Evolutionary conservation across 2,113 vertebrate species (phyloP).

Genomic region (Pluvianellus socialis): DNA sequence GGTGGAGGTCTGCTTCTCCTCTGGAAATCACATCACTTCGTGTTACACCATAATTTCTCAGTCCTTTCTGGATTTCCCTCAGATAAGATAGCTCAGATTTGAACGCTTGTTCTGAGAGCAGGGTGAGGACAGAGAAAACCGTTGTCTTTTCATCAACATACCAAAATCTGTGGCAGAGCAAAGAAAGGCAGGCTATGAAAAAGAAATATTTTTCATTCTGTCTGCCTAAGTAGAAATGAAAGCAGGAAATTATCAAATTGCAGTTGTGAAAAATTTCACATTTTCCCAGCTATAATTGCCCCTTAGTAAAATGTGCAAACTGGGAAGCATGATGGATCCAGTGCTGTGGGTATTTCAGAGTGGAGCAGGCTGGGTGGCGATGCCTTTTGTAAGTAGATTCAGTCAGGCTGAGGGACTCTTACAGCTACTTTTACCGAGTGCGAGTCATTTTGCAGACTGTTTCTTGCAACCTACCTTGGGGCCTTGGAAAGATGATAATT

Average conservation of each 20-base stretch:
- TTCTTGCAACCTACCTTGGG: not conserved
- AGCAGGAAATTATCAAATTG: not conserved
- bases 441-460: fast-evolving
- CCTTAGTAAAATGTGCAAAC: not conserved
- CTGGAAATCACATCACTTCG: not conserved
- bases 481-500: not conserved
- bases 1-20: not conserved
- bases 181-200: not conserved
- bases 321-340: not conserved
- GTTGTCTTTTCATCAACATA: not conserved
- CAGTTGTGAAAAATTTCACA: not conserved
- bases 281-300: not conserved
- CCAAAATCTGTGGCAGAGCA: not conserved
- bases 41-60: not conserved
- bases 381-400: not conserved
- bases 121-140: not conserved
- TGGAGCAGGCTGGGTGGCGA: not conserved
- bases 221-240: not conserved
- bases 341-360: not conserved
- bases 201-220: not conserved
- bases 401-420: not conserved
- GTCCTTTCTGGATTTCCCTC: not conserved
- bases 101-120: not conserved
- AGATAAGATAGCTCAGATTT: not conserved
- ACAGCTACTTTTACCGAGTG: not conserved